Base-by-base conservation (phyloP, 2,888 invertebrate species). In the Troilus luridus region DNA sequence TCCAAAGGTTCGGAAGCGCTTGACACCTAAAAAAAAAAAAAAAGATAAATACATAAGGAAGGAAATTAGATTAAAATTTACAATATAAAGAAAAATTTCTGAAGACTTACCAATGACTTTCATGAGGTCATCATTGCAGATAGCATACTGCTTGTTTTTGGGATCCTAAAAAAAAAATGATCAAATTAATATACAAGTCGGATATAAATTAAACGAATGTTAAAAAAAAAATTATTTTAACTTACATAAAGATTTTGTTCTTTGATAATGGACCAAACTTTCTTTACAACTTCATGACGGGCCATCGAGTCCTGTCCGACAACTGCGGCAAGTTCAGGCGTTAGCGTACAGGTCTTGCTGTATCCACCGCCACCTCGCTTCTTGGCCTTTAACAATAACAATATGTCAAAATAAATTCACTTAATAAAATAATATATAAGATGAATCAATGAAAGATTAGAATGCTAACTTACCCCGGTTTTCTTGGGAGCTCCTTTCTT, bases 91-190 rank as follows among this genome's bases (percentile, higher is more conserved):
- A 21, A 56, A 54, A 2, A 58, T 24, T 67, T 72, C 12, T 19
- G 19, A 77, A 11, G 89, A 64, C 58, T 94, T 93, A 95, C 98
- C 98, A 94, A 99, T 97, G 72, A 99, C 97, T 94, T 97, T 98
- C 94, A 96, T 95, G 77, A 99, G 95, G 90, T 98, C 97, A 91
- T 97, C 98, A 94, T 99, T 98, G 94, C 98, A 98, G 93, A 98
- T 97, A 93, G 98, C 98, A 94, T 96, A 99, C 94, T 98, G 98
- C 94, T 98, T 98, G 94, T 99, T 98, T 93, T 97, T 98, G 17
- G 98, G 98, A 94, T 99, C 99, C 95, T 96, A 94, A 91, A 92
- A 92, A 89, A 89, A 89, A 72, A 91, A 64, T 91, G 92, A 67
- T 59, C 8, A 24, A n/a, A 27, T n/a, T 2, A 88, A 60, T 41